Percentiles rank a stretch among this genome's conserved stretches.
Evolutionary conservation across 1,140 invertebrate genomes (phyloP).

Genomic region (Caenorhabditis elegans): WBcel235 BX284602.5:6969001-6969500

Average conservation of each 20-base stretch:
- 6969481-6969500: neutral
- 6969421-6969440: constrained; percentile 56
- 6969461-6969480: constrained; percentile 44
- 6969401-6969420: constrained; percentile 56
- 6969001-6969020: no score
- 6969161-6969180: no score
- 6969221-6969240: constrained; percentile 53
- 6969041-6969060: no score
- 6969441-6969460: constrained; percentile 52
- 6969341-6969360: constrained; percentile 46
- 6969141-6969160: no score
- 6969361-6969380: constrained; percentile 52
- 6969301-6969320: constrained; percentile 55
- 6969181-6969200: no score
- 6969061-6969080: no score
- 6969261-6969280: constrained; percentile 50
- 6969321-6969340: constrained; percentile 53
- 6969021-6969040: no score
- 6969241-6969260: constrained; percentile 51
- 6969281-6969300: constrained; percentile 52
- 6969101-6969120: no score
- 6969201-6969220: constrained; percentile 53
- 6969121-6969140: no score
- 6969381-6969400: constrained; percentile 52
- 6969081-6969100: no score